Percentiles rank a stretch among this genome's conserved stretches.
Evolutionary conservation across 2,888 invertebrate species (phyloP).

Genomic region (Ctenicera cuprea): DNA sequence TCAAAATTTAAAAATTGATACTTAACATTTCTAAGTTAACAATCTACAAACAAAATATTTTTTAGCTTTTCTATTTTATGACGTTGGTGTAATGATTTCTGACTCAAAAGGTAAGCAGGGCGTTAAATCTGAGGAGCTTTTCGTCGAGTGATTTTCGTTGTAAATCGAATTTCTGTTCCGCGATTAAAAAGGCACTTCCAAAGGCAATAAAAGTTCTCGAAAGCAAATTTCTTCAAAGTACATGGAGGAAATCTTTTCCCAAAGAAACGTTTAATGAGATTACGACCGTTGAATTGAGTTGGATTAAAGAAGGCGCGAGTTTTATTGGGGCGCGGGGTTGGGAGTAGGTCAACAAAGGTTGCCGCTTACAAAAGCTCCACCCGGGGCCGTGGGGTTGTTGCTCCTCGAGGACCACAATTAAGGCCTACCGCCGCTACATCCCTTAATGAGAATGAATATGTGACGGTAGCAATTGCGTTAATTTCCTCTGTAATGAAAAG

Average conservation of each 20-base stretch:
- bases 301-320: conserved; percentile 59
- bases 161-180: conserved; percentile 35
- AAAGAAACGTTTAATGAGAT: conserved; percentile 63
- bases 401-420: conserved; percentile 46
- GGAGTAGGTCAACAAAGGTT: conserved; percentile 52
- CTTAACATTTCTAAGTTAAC: no score
- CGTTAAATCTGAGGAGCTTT: conserved; percentile 14
- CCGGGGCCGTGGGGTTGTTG: conserved; percentile 32
- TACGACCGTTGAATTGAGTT: conserved; percentile 61
- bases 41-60: no score
- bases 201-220: conserved; percentile 46
- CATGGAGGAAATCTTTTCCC: conserved; percentile 51
- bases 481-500: conserved; percentile 34
- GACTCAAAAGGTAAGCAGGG: neutral
- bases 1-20: no score
- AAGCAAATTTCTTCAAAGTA: conserved; percentile 46
- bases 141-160: conserved; percentile 28
- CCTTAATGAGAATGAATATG: conserved; percentile 51
- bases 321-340: conserved; percentile 45
- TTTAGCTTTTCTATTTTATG: no score
- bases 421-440: conserved; percentile 39
- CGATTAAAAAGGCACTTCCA: conserved; percentile 46
- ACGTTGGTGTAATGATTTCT: no score
- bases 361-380: conserved; percentile 44
- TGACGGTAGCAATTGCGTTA: conserved; percentile 43